Percentiles rank a stretch among this genome's conserved stretches.
phyloP scores from a whole-genome alignment of 2,113 vertebrate genomes.

The Nanger granti region DNA sequence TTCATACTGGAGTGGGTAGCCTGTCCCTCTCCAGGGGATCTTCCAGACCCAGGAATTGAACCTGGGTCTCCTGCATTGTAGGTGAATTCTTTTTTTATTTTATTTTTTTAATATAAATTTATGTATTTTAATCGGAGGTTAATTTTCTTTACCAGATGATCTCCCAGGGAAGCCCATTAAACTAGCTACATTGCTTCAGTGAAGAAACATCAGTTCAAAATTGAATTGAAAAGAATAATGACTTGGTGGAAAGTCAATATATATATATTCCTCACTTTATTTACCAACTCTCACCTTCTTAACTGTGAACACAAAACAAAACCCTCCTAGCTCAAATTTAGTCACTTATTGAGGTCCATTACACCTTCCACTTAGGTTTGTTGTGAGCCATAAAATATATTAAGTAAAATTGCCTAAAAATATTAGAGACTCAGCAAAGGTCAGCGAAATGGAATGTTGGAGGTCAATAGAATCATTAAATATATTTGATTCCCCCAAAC shows the following conservation, averaged over 20 bases:
- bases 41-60: neutral
- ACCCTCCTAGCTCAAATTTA: neutral
- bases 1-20: neutral
- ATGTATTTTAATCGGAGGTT: no score
- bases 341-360: neutral
- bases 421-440: neutral
- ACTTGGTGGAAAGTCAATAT: neutral
- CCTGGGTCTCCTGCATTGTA: neutral
- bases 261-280: neutral
- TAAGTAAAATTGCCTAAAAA: neutral
- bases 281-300: neutral
- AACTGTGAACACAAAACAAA: neutral
- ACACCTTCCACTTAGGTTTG: neutral
- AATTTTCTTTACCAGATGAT: neutral
- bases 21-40: neutral
- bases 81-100: neutral
- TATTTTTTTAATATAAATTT: no score
- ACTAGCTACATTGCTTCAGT: neutral
- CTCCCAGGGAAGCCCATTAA: neutral
- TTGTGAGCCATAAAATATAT: neutral
- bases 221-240: neutral
- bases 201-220: neutral
- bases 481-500: neutral
- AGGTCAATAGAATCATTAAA: neutral
- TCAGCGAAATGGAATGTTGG: neutral